Percentiles rank a stretch among this genome's conserved stretches.
Conservation (phyloP, 2,797 vertebrate species). For the Galago senegalensis region DNA sequence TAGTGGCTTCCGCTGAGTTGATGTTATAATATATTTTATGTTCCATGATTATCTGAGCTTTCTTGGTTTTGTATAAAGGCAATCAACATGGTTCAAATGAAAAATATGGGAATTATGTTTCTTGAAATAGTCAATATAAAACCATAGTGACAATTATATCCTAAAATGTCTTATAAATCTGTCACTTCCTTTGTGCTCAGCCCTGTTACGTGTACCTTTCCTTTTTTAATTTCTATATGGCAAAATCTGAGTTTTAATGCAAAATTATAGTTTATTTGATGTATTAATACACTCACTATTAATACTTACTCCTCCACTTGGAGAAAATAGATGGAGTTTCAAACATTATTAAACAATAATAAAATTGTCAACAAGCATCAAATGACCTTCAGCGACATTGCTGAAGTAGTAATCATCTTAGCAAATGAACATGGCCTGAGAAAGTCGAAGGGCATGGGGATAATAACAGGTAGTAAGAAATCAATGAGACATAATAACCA, state of each 20-base stretch:
- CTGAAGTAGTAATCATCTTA: not conserved
- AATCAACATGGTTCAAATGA: not conserved
- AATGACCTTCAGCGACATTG: not conserved
- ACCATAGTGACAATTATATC: not conserved
- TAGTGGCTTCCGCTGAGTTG: not conserved
- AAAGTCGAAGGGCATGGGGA: not conserved
- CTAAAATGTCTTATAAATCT: not conserved
- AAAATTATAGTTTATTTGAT: not conserved
- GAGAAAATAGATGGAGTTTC: not conserved
- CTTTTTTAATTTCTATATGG: not conserved
- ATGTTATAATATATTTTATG: not conserved
- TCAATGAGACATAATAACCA: not conserved
- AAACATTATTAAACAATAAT: not conserved
- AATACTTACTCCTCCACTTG: not conserved
- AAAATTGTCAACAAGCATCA: not conserved
- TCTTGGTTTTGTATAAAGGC: not conserved
- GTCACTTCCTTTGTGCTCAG: not conserved
- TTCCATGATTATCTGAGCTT: not conserved
- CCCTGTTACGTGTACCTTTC: not conserved
- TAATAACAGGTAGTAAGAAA: not conserved
- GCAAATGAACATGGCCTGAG: not conserved
- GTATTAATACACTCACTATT: not conserved
- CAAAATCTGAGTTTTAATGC: not conserved
- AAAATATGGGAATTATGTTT: not conserved
- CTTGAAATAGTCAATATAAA: not conserved